A percentile compares a stretch with the other conserved stretches of the same genome.
phyloP scores from a whole-genome alignment of 2,797 vertebrate genomes.

The Acridotheres tristis region DNA sequence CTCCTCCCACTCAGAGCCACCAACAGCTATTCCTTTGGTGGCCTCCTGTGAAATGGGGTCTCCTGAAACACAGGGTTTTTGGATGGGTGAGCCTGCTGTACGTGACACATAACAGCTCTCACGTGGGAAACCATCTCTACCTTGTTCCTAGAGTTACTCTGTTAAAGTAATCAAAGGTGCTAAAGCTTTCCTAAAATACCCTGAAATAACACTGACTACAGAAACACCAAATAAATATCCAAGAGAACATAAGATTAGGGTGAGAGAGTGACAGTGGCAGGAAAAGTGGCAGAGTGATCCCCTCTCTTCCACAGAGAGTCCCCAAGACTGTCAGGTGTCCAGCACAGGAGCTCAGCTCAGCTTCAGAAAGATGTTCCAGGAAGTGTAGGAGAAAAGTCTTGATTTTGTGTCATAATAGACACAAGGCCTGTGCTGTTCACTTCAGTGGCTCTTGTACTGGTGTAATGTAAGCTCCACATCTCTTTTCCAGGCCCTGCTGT shows the following conservation, averaged over 20 bases:
- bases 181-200: neutral
- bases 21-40: neutral
- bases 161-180: neutral
- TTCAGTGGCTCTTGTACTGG: neutral
- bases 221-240: neutral
- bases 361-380: neutral
- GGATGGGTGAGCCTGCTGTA: neutral
- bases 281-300: neutral
- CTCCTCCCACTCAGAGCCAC: neutral
- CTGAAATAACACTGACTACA: neutral
- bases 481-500: neutral
- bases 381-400: neutral
- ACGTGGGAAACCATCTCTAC: neutral
- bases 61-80: neutral
- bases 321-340: neutral
- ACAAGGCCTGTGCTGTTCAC: neutral
- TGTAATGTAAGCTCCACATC: neutral
- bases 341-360: neutral
- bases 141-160: neutral
- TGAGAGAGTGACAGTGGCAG: neutral
- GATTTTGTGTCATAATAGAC: neutral
- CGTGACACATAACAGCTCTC: fast-evolving
- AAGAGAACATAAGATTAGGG: neutral
- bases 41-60: neutral
- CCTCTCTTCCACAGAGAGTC: neutral